Conservation (phyloP, 2,888 invertebrate genomes). For the Halictus quadricinctus region DNA sequence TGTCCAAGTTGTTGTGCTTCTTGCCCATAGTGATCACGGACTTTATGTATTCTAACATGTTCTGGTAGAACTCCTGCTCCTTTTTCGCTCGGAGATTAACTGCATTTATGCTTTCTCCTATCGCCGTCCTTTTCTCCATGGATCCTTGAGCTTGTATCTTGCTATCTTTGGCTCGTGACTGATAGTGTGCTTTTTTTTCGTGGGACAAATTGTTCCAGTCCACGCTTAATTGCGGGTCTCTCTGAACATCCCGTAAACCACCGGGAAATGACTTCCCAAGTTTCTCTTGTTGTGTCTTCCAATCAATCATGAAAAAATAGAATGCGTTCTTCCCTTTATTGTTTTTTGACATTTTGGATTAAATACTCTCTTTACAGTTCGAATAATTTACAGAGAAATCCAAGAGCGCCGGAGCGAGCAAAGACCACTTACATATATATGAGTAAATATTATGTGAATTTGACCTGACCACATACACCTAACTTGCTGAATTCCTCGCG, state of each 20-base stretch:
- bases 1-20: conserved; percentile 43
- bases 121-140: background rate
- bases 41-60: conserved; percentile 30
- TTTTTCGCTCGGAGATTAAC: background rate
- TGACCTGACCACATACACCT: too few relatives aligned
- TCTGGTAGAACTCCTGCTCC: conserved; percentile 15
- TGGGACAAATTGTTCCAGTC: conserved; percentile 15
- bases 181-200: conserved; percentile 11
- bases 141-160: conserved; percentile 4
- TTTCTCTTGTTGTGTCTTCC: background rate
- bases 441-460: too few relatives aligned
- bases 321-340: conserved; percentile 29
- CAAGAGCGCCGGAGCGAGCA: too few relatives aligned
- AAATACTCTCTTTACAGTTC: background rate
- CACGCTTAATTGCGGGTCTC: background rate
- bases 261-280: background rate
- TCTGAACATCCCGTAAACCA: background rate
- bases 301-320: conserved; percentile 31
- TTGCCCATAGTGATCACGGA: conserved; percentile 21
- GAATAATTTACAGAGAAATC: background rate
- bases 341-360: conserved; percentile 21
- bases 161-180: background rate
- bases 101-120: conserved; percentile 13
- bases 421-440: too few relatives aligned
- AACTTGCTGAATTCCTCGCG: too few relatives aligned